Base-by-base conservation (phyloP, 2,888 invertebrate genomes). In the Tiliacea aurago region DNA sequence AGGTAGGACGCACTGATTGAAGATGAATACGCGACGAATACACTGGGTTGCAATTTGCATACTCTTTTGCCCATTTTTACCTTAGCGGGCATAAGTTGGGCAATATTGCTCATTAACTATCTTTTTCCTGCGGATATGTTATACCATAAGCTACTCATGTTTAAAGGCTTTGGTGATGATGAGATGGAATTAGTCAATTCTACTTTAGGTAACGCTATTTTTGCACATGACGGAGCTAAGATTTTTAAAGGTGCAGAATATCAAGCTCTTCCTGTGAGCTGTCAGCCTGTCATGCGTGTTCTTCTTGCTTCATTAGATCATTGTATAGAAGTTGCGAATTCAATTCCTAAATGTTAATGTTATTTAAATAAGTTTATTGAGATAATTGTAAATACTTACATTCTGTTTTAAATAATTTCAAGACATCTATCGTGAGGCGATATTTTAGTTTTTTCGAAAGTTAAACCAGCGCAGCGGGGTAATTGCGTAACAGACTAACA, bases 401-500 rank as follows among this genome's bases (percentile, higher is more conserved):
- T 68, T 59, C 64, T 53, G 43, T 73, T 80, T 66, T 59, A 49
- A 73, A 72, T 68, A 70, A n/a, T 84, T 76, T 81, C 47, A 33
- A 51, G 33, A 74, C 28, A 43, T 51, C 3, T 73, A 56, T 56
- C 81, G 28, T 71, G 65, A 70, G 49, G 18, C 59, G 78, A 71
- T 82, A 81, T 81, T 81, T 84, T 81, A 84, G 82, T 81, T 81
- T 70, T 73, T 51, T 74, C 61, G 51, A 11, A 65, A 78, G 15
- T 69, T 56, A 20, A 58, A 11, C 11, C 23, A 41, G 28, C 28
- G 28, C 28, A 28, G 28, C 4, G 4, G 33, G n/a, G 4, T 67
- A 2, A 37, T 59, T n/a, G n/a, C n/a, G n/a, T 64, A 37, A 59
- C 10, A 33, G 5, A 11, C 18, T 18, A n/a, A 20, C 20, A 37